Conservation (phyloP, 2,888 invertebrate genomes). For the Amiota communis region DNA sequence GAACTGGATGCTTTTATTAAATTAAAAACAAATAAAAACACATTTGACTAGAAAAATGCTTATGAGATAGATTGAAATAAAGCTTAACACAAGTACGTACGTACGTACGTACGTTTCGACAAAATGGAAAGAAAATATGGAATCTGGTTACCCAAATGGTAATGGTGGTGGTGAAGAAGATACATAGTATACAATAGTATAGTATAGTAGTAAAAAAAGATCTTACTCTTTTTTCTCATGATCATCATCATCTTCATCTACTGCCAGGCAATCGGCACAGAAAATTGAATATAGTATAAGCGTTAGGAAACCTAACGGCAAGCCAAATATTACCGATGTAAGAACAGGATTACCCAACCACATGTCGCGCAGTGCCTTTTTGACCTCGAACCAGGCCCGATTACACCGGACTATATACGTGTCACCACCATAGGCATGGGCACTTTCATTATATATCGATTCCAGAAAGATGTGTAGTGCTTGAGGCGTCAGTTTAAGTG, state of each 20-base stretch:
- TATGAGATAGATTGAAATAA: slow-evolving; percentile 8
- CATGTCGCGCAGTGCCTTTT: slow-evolving; percentile 86
- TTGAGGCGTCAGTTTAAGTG: slow-evolving; percentile 85
- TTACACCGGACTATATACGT: slow-evolving; percentile 84
- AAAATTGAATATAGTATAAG: slow-evolving; percentile 96
- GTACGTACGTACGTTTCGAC: not conserved
- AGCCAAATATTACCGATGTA: slow-evolving; percentile 92
- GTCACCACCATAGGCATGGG: slow-evolving; percentile 90
- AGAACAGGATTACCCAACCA: slow-evolving; percentile 95
- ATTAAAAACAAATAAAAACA: slow-evolving; percentile 9
- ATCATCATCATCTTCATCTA: slow-evolving; percentile 80
- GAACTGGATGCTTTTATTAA: slow-evolving; percentile 4
- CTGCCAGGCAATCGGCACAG: slow-evolving; percentile 95
- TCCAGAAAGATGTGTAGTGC: slow-evolving; percentile 72
- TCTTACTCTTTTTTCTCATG: slow-evolving; percentile 75
- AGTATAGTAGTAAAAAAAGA: not conserved
- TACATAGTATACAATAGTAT: not conserved
- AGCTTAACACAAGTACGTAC: not conserved
- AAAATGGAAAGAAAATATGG: slow-evolving; percentile 19
- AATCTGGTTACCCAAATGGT: slow-evolving; percentile 5
- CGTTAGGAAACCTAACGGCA: slow-evolving; percentile 93
- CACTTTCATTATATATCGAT: slow-evolving; percentile 81
- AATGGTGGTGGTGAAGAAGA: not conserved
- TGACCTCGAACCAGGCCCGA: slow-evolving; percentile 88
- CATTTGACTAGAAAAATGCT: slow-evolving; percentile 23